Percentiles rank a stretch among this genome's conserved stretches.
Evolutionary conservation across 1,140 invertebrate species (phyloP).

Genomic region (Holcopasites calliopsidis): DNA sequence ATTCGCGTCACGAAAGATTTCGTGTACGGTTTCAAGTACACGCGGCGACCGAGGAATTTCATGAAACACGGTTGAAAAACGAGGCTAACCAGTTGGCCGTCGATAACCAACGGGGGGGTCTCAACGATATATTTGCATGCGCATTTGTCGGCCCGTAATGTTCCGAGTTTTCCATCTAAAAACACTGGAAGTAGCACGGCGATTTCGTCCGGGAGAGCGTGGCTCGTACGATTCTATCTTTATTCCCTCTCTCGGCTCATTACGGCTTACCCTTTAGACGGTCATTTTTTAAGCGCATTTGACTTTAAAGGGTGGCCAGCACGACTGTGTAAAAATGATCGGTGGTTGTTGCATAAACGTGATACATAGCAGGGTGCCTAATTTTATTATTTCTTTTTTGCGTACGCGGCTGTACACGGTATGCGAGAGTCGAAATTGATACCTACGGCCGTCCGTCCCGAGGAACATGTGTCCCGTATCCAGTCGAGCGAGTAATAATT

Average conservation of each 20-base stretch:
- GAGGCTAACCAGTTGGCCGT: constrained; percentile 51
- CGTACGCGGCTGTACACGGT: not conserved
- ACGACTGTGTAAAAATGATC: not conserved
- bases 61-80: constrained; percentile 56
- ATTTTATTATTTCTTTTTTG: not conserved
- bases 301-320: not conserved
- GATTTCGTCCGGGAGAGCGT: constrained; percentile 1
- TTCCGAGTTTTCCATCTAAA: constrained; percentile 21
- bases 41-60: constrained; percentile 45
- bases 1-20: constrained; percentile 47
- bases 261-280: not conserved
- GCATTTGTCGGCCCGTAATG: constrained; percentile 32
- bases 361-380: not conserved
- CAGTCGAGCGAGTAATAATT: constrained; percentile 71
- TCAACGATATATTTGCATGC: constrained; percentile 59
- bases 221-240: not conserved
- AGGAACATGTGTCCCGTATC: constrained; percentile 57
- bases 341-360: not conserved
- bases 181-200: constrained; percentile 4
- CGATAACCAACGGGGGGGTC: constrained; percentile 39
- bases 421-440: constrained; percentile 12
- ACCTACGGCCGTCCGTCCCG: constrained; percentile 19
- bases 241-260: constrained; percentile 17
- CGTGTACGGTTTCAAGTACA: constrained; percentile 45
- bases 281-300: not conserved